Percentiles rank a stretch among this genome's conserved stretches.
These are phyloP conservation scores for Palaemon carinicauda DNA, from an alignment of 1,140 invertebrate species.

Conservation along the genomic window DNA sequence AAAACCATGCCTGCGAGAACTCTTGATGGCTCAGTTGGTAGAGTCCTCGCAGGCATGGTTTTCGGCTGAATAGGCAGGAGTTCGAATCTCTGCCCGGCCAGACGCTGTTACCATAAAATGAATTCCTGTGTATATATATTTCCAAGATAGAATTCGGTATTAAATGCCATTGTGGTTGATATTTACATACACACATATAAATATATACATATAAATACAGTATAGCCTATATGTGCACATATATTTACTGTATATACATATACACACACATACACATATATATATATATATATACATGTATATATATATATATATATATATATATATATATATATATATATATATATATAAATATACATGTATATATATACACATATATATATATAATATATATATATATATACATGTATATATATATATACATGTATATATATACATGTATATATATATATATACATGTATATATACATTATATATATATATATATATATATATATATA, in stretches of 20 bases:
- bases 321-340: slow-evolving; percentile 9
- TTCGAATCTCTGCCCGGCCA: too few species aligned
- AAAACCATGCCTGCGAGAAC: too few species aligned
- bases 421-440: neutral
- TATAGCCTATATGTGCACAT: too few species aligned
- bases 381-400: neutral
- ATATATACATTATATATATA: neutral
- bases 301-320: neutral
- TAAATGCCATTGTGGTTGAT: too few species aligned
- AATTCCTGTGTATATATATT: too few species aligned
- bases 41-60: too few species aligned
- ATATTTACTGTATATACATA: neutral
- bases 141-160: too few species aligned
- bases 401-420: neutral
- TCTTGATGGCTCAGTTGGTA: too few species aligned
- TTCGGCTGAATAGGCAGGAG: too few species aligned
- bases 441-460: neutral
- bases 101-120: too few species aligned
- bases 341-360: neutral
- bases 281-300: neutral
- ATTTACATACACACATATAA: neutral
- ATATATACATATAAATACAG: too few species aligned
- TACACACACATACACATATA: neutral
- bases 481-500: neutral
- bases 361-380: neutral